These are phyloP conservation scores for Limonius californicus DNA, from an alignment of 1,140 invertebrate species.

Conservation along the genomic window DNA sequence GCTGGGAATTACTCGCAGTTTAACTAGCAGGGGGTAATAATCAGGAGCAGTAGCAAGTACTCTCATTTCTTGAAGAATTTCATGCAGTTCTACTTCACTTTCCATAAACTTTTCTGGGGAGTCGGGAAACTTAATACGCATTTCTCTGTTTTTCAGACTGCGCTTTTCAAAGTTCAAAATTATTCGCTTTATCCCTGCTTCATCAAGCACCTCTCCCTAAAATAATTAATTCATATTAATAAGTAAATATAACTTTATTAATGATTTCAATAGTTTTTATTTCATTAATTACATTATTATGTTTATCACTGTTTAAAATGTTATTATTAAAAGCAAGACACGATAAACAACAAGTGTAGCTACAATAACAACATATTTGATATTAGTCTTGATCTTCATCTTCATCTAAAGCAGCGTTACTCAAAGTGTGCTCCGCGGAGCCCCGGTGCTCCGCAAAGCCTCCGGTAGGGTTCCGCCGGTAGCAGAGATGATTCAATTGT, in stretches of 20 bases:
- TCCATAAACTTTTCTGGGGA: slow-evolving; percentile 99
- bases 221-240: slow-evolving; percentile 25
- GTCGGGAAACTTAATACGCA: slow-evolving; percentile 98
- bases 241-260: too few relatives aligned
- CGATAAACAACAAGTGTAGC: too few relatives aligned
- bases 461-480: too few relatives aligned
- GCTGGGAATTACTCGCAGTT: slow-evolving; percentile 83
- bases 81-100: slow-evolving; percentile 72
- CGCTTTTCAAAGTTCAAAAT: slow-evolving; percentile 92
- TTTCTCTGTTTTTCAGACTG: slow-evolving; percentile 92
- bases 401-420: too few relatives aligned
- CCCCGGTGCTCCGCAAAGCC: too few relatives aligned
- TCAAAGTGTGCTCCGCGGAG: too few relatives aligned
- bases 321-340: too few relatives aligned
- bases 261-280: neutral
- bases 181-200: slow-evolving; percentile 82
- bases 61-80: slow-evolving; percentile 78
- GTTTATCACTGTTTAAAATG: too few relatives aligned
- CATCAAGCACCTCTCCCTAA: slow-evolving; percentile 77
- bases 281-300: neutral
- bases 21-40: slow-evolving; percentile 87
- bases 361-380: too few relatives aligned
- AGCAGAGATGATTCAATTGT: too few relatives aligned
- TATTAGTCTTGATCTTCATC: too few relatives aligned
- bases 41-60: slow-evolving; percentile 93